Percentiles rank a stretch among this genome's conserved stretches.
Conservation (phyloP, 37 sponge, comb jelly and placozoan genomes). For the Mnemiopsis leidyi region DNA sequence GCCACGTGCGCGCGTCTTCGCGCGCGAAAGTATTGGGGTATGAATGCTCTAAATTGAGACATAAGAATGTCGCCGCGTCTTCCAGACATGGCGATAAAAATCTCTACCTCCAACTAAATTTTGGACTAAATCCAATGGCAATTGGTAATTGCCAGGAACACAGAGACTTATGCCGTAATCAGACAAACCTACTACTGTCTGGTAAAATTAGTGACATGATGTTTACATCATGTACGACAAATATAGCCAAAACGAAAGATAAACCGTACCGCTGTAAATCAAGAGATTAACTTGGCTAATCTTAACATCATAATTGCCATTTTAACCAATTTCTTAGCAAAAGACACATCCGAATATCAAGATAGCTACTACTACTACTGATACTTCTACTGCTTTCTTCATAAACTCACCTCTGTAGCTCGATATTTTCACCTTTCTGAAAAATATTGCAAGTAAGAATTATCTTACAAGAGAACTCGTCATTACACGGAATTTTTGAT, state of each 20-base stretch:
- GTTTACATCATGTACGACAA: no score
- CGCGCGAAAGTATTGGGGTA: constrained; percentile 23
- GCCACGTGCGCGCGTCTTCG: neutral
- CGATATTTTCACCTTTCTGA: constrained; percentile 59
- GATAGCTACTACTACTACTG: no score
- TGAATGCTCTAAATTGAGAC: neutral
- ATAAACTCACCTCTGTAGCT: neutral
- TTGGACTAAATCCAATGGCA: neutral
- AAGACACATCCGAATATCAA: no score
- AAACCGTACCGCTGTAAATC: neutral
- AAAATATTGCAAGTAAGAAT: no score
- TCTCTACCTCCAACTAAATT: neutral
- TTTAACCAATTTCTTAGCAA: no score
- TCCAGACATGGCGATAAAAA: neutral
- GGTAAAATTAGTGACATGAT: neutral
- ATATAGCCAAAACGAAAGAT: neutral
- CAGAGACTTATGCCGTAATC: neutral
- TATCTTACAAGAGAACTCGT: no score
- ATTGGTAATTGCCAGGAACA: neutral
- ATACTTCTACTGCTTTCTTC: no score
- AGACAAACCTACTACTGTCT: neutral
- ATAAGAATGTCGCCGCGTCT: neutral
- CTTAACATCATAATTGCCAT: no score
- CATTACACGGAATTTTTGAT: no score
- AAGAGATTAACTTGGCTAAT: neutral